Percentiles rank a stretch among this genome's conserved stretches.
Evolutionary conservation across 2,113 vertebrate genomes (phyloP).

Genomic region (Tachysurus vachellii): DNA sequence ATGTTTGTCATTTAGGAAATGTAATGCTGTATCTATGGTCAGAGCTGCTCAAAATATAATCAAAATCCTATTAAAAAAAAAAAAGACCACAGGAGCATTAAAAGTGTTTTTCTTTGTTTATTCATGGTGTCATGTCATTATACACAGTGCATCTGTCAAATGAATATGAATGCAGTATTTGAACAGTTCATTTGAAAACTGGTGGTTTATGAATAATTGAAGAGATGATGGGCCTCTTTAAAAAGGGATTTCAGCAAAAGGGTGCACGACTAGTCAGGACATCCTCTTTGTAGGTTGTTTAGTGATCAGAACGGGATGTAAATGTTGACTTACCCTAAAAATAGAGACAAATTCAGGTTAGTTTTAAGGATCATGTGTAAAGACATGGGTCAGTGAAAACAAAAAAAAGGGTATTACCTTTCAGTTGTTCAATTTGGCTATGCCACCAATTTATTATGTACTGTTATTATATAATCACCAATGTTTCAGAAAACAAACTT

Average conservation of each 20-base stretch:
- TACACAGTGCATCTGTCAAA: not conserved
- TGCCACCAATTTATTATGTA: conserved; percentile 26
- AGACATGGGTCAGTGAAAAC: conserved; percentile 10
- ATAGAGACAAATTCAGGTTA: conserved; percentile 40
- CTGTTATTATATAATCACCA: not conserved
- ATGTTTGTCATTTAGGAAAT: not conserved
- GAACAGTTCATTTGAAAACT: conserved; percentile 15
- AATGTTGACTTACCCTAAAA: conserved; percentile 57
- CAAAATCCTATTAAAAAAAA: not conserved
- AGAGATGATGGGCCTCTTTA: not conserved
- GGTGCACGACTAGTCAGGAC: not conserved
- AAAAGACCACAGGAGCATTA: not conserved
- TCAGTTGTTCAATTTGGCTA: conserved; percentile 47
- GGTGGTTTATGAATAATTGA: not conserved
- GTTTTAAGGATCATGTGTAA: not conserved
- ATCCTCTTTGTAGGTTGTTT: conserved; percentile 8
- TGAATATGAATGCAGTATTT: not conserved
- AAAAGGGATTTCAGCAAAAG: conserved; percentile 30
- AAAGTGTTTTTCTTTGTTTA: not conserved
- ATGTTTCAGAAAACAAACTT: conserved; percentile 1
- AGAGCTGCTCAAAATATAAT: not conserved
- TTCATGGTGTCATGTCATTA: not conserved
- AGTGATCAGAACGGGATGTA: conserved; percentile 22
- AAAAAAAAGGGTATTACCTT: conserved; percentile 57
- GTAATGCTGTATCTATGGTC: not conserved